A percentile compares a stretch with the other conserved stretches of the same genome.
phyloP scores from a whole-genome alignment of 1,140 invertebrate genomes.

The Aphelenchoides avenae region DNA sequence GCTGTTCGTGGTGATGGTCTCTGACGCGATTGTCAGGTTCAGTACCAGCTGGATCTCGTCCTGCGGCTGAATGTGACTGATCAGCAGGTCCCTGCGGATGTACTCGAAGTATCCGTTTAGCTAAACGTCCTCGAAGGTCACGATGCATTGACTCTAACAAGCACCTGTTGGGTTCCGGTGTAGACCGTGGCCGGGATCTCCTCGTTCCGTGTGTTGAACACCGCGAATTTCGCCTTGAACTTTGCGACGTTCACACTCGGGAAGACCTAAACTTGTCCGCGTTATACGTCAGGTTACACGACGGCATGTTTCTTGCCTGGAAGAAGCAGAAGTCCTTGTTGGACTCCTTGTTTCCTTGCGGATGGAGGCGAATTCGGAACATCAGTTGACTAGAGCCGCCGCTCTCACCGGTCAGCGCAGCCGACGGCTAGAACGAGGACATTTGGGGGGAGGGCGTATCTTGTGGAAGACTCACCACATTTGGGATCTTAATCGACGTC shows the following conservation, averaged over 20 bases:
- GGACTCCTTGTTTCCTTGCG: slow-evolving; percentile 58
- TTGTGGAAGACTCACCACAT: slow-evolving; percentile 31
- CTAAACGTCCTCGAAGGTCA: slow-evolving; percentile 20
- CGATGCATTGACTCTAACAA: slow-evolving; percentile 2
- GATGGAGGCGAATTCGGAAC: slow-evolving; percentile 56
- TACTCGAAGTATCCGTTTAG: slow-evolving; percentile 59
- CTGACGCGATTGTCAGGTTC: slow-evolving; percentile 48
- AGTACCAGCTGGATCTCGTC: slow-evolving; percentile 51
- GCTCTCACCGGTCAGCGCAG: slow-evolving; percentile 4
- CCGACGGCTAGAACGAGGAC: background rate
- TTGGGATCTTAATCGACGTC: slow-evolving; percentile 50
- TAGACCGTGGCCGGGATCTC: slow-evolving; percentile 58
- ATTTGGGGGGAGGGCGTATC: background rate
- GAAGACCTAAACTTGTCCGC: slow-evolving; percentile 27
- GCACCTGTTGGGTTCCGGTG: slow-evolving; percentile 51
- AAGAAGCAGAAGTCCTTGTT: slow-evolving; percentile 59
- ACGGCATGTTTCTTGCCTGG: slow-evolving; percentile 37
- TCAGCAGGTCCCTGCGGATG: slow-evolving; percentile 52
- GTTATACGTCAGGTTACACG: background rate
- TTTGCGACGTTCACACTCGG: slow-evolving; percentile 42
- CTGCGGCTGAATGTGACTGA: slow-evolving; percentile 41
- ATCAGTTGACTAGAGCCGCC: slow-evolving; percentile 16
- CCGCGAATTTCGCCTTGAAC: slow-evolving; percentile 53
- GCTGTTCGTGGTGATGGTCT: slow-evolving; percentile 51
- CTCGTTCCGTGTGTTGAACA: slow-evolving; percentile 48